Evolutionary conservation across 2,113 vertebrate genomes (phyloP), one percentile per base, ranked within the genome.

Genomic region (Ursus arctos): DNA sequence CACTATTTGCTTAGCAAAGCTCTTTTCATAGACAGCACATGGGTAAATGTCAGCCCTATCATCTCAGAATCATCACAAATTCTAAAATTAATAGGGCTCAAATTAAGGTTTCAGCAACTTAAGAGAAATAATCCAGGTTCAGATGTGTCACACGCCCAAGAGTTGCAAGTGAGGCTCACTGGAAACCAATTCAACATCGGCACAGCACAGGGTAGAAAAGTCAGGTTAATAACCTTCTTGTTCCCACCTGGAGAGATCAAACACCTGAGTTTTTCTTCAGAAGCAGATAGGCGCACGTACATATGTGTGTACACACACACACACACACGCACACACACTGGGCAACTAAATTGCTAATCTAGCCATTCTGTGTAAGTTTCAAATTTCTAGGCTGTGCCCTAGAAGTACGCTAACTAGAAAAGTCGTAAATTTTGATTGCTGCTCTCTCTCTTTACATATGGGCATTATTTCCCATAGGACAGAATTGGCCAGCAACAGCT

Each of bases 401-500:
- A 95, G 96, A 97, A 96, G 89, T 97, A 95, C 96, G 95, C 77
- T 84, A 95, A 65, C 31, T 91, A 93, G 84, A 92, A 97, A 98
- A 96, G 77, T 76, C 97, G 97, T 76, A 84, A 95, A 97, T 87
- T 51, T 91, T 97, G 95, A 87, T 57, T 88, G 67, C 33, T 96
- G 53, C 69, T 91, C 96, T 96, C 87, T 84, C 49, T 95, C 65
- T 96, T 69, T 79, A 80, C 65, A 98, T 87, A 97, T 65, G 81
- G 91, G 61, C 82, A 91, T 83, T 88, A 98, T 95, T 98, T 97
- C 96, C 92, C 49, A 61, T 10, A 14, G 72, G 98, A 98, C 96
- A 97, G 97, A 97, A 97, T 95, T 97, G 97, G 95, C 88, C 76
- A 81, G 94, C 94, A 98, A 97, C 97, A 98, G 80, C 95, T 95